These are phyloP conservation scores for Calameuta filiformis DNA, from an alignment of 2,888 invertebrate species.

Conservation along the genomic window DNA sequence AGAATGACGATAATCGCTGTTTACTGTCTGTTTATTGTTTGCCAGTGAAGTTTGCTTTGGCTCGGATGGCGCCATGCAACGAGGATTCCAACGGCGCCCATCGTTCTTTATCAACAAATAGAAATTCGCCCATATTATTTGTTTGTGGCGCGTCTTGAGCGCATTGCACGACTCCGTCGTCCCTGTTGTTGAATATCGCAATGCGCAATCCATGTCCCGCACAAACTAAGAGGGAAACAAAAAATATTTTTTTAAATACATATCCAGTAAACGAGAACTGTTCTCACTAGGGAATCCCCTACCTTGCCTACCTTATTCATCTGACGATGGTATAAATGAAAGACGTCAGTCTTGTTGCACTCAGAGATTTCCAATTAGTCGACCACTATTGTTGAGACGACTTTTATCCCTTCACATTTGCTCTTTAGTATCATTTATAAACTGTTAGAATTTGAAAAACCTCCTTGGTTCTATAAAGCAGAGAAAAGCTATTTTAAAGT, in stretches of 20 bases:
- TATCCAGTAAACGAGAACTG: not conserved
- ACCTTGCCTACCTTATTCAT: not conserved
- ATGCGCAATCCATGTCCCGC: not conserved
- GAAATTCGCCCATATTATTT: conserved; percentile 10
- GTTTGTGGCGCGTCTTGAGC: not conserved
- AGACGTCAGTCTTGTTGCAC: not conserved
- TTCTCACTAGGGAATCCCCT: not conserved
- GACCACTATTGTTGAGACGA: not conserved
- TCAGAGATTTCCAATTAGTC: not conserved
- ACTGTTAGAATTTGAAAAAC: not conserved
- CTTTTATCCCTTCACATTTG: not conserved
- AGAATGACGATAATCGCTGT: not conserved
- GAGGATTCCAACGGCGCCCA: not conserved
- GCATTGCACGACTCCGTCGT: not conserved
- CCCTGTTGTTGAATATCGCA: not conserved
- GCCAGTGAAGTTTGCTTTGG: conserved; percentile 2
- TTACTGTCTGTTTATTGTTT: conserved; percentile 4
- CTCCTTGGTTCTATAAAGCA: not conserved
- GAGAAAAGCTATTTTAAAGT: not conserved
- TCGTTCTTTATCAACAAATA: conserved; percentile 36
- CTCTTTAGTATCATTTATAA: not conserved
- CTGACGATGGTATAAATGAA: not conserved
- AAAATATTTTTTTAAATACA: not conserved
- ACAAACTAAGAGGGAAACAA: not conserved
- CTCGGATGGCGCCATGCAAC: not conserved